Evolutionary conservation across 2,797 vertebrate species (phyloP), one percentile per base, ranked within the genome.

Genomic region (Squalus acanthias): DNA sequence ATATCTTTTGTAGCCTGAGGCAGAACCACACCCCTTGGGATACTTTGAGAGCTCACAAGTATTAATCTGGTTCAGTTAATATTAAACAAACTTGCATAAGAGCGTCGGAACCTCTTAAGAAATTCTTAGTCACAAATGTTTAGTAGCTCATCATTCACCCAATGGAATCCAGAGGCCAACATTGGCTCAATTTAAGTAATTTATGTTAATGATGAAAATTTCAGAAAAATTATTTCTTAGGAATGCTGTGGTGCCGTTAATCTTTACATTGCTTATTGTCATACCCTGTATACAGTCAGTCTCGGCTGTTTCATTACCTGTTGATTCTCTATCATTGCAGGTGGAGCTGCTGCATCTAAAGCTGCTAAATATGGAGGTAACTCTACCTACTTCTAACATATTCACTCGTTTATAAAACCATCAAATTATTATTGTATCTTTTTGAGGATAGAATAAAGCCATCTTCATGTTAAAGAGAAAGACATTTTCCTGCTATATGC

Each of bases 281-380:
- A 85, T 50, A 85, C 20, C 46, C 46, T 50, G 17, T 22, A 50
- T 22, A 92, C 3, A 65, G 22, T 1, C 29, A 60, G 89, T 46
- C 63, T 70, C 8, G 12, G 29, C 57, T 29, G 53, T 60, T 29
- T 89, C 87, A 94, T 7, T 46, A 24, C 33, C 63, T 67, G 15
- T 39, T 46, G 9, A 94, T 94, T 69, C 53, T 65, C n/a, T 70
- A 67, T 94, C 20, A 22, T 94, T 94, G 20, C 60, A 92, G 89
- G 89, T 92, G 53, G 13, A 91, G 53, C 17, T 93, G 65, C 65
- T 65, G 13, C 53, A 92, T 33, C 29, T 33, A 92, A 92, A 92
- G 89, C 89, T 63, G 89, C 89, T 65, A 92, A 65, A n/a, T 69
- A 94, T 24, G 3, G 92, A 94, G 65, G 63, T 94, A 94, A 69